Conservation (phyloP, 2,888 invertebrate species). For the Nasonia oneida region DNA sequence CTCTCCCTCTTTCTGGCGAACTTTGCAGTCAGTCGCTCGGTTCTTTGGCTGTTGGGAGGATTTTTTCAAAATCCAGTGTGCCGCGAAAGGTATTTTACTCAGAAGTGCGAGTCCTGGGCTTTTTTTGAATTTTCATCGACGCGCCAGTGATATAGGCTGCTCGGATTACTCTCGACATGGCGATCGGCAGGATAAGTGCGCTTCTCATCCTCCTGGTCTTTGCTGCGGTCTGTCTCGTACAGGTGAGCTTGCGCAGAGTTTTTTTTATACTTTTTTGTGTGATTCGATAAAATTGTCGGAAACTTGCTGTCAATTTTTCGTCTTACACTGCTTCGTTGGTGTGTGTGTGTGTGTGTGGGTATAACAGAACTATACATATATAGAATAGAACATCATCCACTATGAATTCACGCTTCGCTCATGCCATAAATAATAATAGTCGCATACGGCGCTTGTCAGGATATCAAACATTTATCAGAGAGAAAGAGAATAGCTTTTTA, state of each 20-base stretch:
- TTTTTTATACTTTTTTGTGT: not conserved
- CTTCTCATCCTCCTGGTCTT: not conserved
- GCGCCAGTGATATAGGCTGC: not conserved
- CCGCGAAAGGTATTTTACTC: no score
- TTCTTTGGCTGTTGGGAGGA: not conserved
- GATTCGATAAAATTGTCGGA: no score
- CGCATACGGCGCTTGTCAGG: not conserved
- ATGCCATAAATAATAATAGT: conserved; percentile 34
- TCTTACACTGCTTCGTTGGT: no score
- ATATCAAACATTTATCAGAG: not conserved
- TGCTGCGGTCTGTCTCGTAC: conserved; percentile 3
- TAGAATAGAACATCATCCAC: no score
- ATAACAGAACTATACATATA: no score
- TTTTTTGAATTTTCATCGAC: not conserved
- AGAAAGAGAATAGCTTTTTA: conserved; percentile 5
- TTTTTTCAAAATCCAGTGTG: not conserved
- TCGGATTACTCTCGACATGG: not conserved
- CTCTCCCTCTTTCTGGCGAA: not conserved
- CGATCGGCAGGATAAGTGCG: not conserved
- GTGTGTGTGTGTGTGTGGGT: no score
- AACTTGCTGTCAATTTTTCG: no score
- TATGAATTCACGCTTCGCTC: no score
- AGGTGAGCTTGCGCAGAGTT: conserved; percentile 25
- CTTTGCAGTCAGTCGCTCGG: not conserved
- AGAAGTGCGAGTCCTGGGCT: not conserved